Evolutionary conservation across 2,113 vertebrate species (phyloP).

Genomic region (Ceuthmochares aereus): DNA sequence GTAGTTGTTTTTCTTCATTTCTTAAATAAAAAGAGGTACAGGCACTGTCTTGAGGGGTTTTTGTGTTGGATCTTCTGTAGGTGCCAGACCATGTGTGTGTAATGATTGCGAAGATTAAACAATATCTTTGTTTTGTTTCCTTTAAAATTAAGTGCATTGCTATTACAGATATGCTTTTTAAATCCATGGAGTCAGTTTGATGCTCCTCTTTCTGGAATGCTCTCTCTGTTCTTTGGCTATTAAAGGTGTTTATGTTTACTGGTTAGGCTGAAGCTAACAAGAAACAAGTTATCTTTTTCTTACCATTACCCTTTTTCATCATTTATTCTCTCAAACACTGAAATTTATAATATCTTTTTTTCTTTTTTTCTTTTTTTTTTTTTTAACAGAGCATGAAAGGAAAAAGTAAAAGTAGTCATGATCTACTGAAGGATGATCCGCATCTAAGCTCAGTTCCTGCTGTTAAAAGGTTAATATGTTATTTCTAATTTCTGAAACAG

Average conservation of each 20-base stretch:
- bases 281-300: neutral
- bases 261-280: neutral
- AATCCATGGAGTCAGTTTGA: neutral
- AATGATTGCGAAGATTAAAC: neutral
- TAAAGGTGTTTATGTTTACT: neutral
- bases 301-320: constrained; percentile 11
- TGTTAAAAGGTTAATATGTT: constrained; percentile 82
- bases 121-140: neutral
- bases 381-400: constrained; percentile 89
- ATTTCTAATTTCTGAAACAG: neutral
- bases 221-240: neutral
- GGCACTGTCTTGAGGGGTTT: too few species aligned
- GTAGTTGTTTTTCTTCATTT: too few species aligned
- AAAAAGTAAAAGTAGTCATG: constrained; percentile 98
- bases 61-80: neutral
- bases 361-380: neutral
- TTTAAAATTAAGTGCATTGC: neutral
- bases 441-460: constrained; percentile 92
- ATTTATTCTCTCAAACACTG: neutral
- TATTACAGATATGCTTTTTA: neutral
- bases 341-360: neutral
- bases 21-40: too few species aligned
- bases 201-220: neutral
- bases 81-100: neutral
- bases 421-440: constrained; percentile 94